A percentile compares a stretch with the other conserved stretches of the same genome.
These are phyloP conservation scores for Spialia ferax DNA, from an alignment of 2,888 invertebrate genomes.

Conservation along the genomic window DNA sequence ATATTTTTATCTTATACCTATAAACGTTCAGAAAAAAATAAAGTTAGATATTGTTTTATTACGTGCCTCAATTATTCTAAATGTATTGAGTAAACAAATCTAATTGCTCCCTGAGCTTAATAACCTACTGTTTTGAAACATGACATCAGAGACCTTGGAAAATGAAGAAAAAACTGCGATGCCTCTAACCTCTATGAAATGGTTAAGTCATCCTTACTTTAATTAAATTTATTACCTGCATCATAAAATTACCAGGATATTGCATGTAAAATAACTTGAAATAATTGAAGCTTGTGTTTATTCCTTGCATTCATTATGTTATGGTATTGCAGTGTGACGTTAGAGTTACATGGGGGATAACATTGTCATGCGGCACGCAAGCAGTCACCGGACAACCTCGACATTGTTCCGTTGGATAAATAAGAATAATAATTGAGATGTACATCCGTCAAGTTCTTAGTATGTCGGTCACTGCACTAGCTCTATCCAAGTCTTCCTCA, in stretches of 20 bases:
- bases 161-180: constrained; percentile 50
- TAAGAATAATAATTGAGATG: constrained; percentile 62
- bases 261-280: not conserved
- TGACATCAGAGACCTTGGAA: constrained; percentile 57
- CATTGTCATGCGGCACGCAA: constrained; percentile 61
- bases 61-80: not conserved
- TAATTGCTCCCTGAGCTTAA: constrained; percentile 31
- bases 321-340: constrained; percentile 43
- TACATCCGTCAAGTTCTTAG: constrained; percentile 52
- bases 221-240: constrained; percentile 47
- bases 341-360: constrained; percentile 46
- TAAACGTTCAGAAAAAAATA: not conserved
- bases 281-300: constrained; percentile 19
- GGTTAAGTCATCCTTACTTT: constrained; percentile 52
- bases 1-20: not conserved
- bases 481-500: not conserved
- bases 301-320: constrained; percentile 44
- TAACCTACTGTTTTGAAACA: constrained; percentile 44
- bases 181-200: constrained; percentile 44
- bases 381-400: constrained; percentile 58
- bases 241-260: constrained; percentile 49
- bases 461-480: constrained; percentile 32
- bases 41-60: not conserved
- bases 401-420: constrained; percentile 62
- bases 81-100: not conserved